Evolutionary conservation across 2,797 vertebrate species (phyloP).

Genomic region (Pseudomugil tenellus): DNA sequence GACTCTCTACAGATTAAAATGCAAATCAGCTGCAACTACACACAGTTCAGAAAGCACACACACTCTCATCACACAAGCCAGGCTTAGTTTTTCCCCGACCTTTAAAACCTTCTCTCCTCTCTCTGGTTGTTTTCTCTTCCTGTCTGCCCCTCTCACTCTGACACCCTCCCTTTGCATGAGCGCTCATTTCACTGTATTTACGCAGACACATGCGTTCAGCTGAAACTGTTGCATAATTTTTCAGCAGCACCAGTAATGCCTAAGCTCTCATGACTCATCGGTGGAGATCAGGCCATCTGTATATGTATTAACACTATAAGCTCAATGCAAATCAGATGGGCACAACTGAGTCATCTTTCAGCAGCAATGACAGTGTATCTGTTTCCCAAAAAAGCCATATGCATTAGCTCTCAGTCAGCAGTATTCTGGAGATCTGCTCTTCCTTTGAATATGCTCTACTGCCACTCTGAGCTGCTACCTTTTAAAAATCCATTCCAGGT

Average conservation of each 20-base stretch:
- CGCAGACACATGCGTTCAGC: constrained; percentile 16
- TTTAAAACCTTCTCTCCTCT: constrained; percentile 53
- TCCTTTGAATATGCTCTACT: constrained; percentile 39
- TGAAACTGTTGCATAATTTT: constrained; percentile 49
- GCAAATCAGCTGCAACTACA: constrained; percentile 34
- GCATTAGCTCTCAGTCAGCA: constrained; percentile 28
- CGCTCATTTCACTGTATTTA: neutral
- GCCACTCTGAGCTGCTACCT: constrained; percentile 1
- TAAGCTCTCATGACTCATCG: constrained; percentile 63
- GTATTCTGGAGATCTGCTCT: constrained; percentile 12
- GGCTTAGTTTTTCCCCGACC: constrained; percentile 60
- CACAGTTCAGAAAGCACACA: constrained; percentile 30
- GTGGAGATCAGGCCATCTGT: constrained; percentile 36
- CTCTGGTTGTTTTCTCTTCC: constrained; percentile 17
- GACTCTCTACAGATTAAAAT: constrained; percentile 64
- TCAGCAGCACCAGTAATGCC: constrained; percentile 38
- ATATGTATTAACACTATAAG: constrained; percentile 20
- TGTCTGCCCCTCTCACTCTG: constrained; percentile 12
- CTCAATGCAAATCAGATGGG: constrained; percentile 40
- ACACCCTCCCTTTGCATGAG: constrained; percentile 20
- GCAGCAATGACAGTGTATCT: constrained; percentile 30
- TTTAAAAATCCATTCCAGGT: constrained; percentile 17
- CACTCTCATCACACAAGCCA: constrained; percentile 4
- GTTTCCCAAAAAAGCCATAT: constrained; percentile 46
- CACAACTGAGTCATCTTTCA: constrained; percentile 42